Evolutionary conservation across 2,888 invertebrate genomes (phyloP).

Genomic region (Drosophila atroscutellata): DNA sequence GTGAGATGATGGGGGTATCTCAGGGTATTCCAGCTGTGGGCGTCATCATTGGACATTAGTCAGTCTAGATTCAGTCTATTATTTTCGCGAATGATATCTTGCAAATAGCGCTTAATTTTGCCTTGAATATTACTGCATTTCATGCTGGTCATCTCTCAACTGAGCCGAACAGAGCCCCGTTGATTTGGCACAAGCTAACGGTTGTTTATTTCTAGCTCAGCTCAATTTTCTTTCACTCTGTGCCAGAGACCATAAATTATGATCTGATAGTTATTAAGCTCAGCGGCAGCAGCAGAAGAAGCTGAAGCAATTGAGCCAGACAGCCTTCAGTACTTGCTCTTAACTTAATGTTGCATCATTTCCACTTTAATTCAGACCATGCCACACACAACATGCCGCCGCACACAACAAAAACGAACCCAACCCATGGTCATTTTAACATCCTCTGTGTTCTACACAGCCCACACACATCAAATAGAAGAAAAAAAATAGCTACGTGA

Average conservation of each 20-base stretch:
- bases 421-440: slow-evolving; percentile 29
- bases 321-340: slow-evolving; percentile 32
- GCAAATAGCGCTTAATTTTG: not conserved
- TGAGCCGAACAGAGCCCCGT: slow-evolving; percentile 18
- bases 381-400: slow-evolving; percentile 6
- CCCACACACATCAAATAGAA: slow-evolving; percentile 26
- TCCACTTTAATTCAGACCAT: slow-evolving; percentile 21
- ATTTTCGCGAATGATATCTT: not conserved
- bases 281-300: slow-evolving; percentile 23
- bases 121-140: slow-evolving; percentile 26
- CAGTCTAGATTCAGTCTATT: not conserved
- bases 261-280: slow-evolving; percentile 70
- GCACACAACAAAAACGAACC: not conserved
- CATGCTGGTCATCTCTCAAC: slow-evolving; percentile 62
- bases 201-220: slow-evolving; percentile 54
- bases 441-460: slow-evolving; percentile 25
- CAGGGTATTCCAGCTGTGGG: not conserved
- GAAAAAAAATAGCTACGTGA: slow-evolving; percentile 53
- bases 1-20: not conserved
- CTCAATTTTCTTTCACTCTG: slow-evolving; percentile 71
- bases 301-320: slow-evolving; percentile 3
- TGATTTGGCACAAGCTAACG: slow-evolving; percentile 69
- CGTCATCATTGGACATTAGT: not conserved
- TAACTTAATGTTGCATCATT: slow-evolving; percentile 58
- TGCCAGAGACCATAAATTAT: slow-evolving; percentile 54